A percentile compares a stretch with the other conserved stretches of the same genome.
Conservation (phyloP, 2,797 vertebrate species). For the Lithobates sylvaticus region DNA sequence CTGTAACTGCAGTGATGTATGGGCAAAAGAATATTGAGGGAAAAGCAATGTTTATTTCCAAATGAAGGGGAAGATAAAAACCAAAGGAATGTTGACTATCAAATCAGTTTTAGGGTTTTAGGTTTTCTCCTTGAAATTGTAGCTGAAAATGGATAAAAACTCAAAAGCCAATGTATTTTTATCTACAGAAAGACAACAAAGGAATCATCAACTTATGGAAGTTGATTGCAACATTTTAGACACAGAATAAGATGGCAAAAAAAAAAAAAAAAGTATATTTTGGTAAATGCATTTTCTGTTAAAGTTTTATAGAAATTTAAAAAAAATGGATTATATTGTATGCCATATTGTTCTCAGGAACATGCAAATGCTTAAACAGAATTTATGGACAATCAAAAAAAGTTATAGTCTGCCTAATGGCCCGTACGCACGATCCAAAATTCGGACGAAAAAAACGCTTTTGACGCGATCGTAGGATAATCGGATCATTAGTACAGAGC, state of each 20-base stretch:
- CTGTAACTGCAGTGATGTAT: neutral
- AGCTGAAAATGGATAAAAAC: neutral
- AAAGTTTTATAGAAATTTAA: too few species aligned
- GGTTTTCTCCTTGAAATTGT: too few species aligned
- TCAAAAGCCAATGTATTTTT: neutral
- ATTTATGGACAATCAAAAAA: too few species aligned
- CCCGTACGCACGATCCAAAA: too few species aligned
- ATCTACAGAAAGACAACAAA: neutral
- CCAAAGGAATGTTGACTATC: neutral
- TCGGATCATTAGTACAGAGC: too few species aligned
- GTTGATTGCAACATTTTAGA: neutral
- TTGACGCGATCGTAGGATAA: too few species aligned
- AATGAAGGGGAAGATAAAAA: neutral
- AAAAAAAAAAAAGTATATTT: neutral
- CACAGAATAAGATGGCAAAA: neutral
- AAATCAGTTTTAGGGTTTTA: neutral
- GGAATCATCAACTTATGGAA: neutral
- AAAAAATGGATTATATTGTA: too few species aligned
- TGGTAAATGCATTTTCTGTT: neutral
- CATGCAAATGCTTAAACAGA: too few species aligned
- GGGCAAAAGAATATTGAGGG: neutral
- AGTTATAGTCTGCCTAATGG: too few species aligned
- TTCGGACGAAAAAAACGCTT: too few species aligned
- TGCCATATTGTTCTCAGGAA: too few species aligned
- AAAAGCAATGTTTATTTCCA: neutral